A percentile compares a stretch with the other conserved stretches of the same genome.
These are phyloP conservation scores for Gasterosteus nipponicus DNA, from an alignment of 2,113 vertebrate species.

Conservation along the genomic window DNA sequence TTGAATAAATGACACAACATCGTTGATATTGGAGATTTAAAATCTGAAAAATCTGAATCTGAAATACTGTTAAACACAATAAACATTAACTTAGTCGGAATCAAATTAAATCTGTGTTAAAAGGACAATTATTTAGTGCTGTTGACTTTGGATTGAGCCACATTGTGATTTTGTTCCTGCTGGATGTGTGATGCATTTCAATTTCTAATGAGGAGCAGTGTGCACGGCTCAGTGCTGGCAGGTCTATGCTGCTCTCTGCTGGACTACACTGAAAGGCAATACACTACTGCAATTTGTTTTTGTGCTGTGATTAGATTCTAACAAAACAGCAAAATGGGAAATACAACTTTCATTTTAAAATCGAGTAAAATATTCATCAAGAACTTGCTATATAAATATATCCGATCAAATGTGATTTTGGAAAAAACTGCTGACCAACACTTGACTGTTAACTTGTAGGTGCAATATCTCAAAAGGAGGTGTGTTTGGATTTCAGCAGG, in stretches of 20 bases:
- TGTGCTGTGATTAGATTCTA: background rate
- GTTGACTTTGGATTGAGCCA: background rate
- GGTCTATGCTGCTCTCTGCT: slow-evolving; percentile 12
- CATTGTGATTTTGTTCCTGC: too few species aligned
- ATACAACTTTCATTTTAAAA: background rate
- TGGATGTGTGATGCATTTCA: background rate
- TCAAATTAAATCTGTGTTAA: background rate
- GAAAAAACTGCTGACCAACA: background rate
- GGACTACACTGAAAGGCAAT: background rate
- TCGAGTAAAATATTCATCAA: background rate
- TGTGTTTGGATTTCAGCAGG: background rate
- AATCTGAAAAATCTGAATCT: slow-evolving; percentile 1
- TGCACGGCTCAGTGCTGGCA: background rate
- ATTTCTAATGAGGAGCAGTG: too few species aligned
- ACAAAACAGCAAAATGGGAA: background rate
- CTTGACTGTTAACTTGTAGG: background rate
- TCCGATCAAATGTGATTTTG: background rate
- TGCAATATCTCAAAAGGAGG: background rate
- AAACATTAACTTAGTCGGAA: background rate
- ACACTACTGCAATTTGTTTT: background rate
- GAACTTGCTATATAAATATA: background rate
- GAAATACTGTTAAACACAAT: background rate
- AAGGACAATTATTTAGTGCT: background rate
- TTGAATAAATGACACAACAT: background rate
- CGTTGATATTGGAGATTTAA: slow-evolving; percentile 15